These are phyloP conservation scores for Stenopsyche tienmushanensis DNA, from an alignment of 1,140 invertebrate genomes.

Conservation along the genomic window DNA sequence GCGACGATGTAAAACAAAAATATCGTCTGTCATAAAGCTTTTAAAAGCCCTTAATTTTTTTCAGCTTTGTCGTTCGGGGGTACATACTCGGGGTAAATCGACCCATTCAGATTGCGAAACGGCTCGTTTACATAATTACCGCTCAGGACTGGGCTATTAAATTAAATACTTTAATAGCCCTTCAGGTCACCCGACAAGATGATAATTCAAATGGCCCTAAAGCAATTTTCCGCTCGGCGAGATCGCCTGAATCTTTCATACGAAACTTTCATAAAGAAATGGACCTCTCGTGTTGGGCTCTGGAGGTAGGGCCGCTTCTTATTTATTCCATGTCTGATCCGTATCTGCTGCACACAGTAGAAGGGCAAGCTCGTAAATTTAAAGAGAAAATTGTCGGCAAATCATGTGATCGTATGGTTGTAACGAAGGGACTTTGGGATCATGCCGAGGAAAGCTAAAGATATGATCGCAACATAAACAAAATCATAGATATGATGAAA, in stretches of 20 bases:
- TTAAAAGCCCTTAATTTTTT: too few relatives aligned
- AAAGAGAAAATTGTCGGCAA: background rate
- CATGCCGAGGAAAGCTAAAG: too few relatives aligned
- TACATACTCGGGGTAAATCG: too few relatives aligned
- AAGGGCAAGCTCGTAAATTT: background rate
- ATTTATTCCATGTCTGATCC: background rate
- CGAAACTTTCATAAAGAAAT: constrained; percentile 26
- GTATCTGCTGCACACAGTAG: background rate
- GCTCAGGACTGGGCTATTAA: constrained; percentile 21
- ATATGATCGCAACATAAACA: too few relatives aligned
- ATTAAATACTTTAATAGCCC: constrained; percentile 21
- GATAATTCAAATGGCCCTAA: constrained; percentile 25
- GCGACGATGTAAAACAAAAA: too few relatives aligned
- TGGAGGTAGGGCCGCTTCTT: constrained; percentile 3
- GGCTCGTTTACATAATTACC: constrained; percentile 18
- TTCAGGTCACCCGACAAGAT: constrained; percentile 19
- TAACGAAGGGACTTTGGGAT: too few relatives aligned
- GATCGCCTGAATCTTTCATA: constrained; percentile 22
- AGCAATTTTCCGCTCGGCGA: constrained; percentile 28
- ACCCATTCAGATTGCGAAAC: background rate
- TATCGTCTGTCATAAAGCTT: too few relatives aligned
- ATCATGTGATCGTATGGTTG: too few relatives aligned
- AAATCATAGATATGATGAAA: too few relatives aligned
- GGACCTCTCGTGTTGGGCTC: too few relatives aligned
- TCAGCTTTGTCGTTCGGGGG: too few relatives aligned